These are phyloP conservation scores for Isotomurus palustris DNA, from an alignment of 2,888 invertebrate genomes.

Conservation along the genomic window DNA sequence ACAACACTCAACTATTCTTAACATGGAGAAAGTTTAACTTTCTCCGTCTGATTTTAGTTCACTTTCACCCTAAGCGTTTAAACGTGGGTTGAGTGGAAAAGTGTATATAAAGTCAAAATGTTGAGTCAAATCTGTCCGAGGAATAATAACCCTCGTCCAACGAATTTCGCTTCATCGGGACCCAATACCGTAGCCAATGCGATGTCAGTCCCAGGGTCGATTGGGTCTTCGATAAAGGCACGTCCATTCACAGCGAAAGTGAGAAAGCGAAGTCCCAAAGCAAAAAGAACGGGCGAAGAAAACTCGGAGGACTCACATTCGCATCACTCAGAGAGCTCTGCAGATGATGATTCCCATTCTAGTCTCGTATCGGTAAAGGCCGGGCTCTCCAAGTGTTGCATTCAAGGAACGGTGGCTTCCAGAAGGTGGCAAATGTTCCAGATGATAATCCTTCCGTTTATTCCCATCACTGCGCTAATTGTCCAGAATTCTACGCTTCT, in stretches of 20 bases:
- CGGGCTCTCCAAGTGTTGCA: slow-evolving; percentile 25
- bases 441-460: slow-evolving; percentile 57
- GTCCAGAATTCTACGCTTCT: slow-evolving; percentile 57
- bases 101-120: not conserved
- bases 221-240: not conserved
- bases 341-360: slow-evolving; percentile 30
- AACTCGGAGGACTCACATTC: slow-evolving; percentile 10
- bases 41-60: too few relatives aligned
- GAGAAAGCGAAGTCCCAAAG: not conserved
- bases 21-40: too few relatives aligned
- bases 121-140: not conserved
- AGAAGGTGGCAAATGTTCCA: slow-evolving; percentile 49
- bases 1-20: too few relatives aligned
- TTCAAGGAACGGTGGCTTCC: slow-evolving; percentile 17
- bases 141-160: not conserved
- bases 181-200: not conserved
- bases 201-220: not conserved
- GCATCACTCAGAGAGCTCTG: slow-evolving; percentile 37
- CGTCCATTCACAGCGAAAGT: slow-evolving; percentile 16
- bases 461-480: slow-evolving; percentile 57
- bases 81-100: too few relatives aligned
- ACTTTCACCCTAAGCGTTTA: too few relatives aligned
- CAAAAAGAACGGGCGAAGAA: slow-evolving; percentile 5
- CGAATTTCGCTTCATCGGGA: not conserved
- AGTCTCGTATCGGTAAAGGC: slow-evolving; percentile 32